Base-by-base conservation (phyloP, 2,888 invertebrate species). In the Scrobipalpa costella region DNA sequence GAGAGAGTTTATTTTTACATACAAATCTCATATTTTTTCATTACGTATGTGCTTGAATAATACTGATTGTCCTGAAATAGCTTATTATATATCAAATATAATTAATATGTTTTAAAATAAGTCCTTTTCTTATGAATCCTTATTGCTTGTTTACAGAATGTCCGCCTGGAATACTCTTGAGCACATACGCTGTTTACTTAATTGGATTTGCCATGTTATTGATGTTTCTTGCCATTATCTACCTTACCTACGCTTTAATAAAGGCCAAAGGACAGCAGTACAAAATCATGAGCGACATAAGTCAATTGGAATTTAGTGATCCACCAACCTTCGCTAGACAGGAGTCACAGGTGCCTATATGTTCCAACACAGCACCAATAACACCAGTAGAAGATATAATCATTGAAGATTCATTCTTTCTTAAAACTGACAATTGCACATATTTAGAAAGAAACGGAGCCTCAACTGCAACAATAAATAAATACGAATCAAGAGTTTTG, bases 181-280 rank as follows among this genome's bases (percentile, higher is more conserved):
- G 15, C 9, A 44, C 44, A 15, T 44, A 44, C 15, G 44, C 3
- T 15, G 7, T 44, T 15, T 44, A 44, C 15, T 44, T 44, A n/a
- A 44, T 44, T 7, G 44, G 44, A 44, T 44, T 44, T 44, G 44
- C 44, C n/a, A 44, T 44, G 44, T 15, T 44, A 6, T 5, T 44
- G n/a, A 44, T 44, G 44, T 44, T 44, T 6, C 9, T 44, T n/a
- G 44, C 44, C n/a, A 44, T 44, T n/a, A n/a, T 44, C 6, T 44
- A 44, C 15, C 44, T 44, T 15, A 44, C 44, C 44, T 44, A 44
- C 44, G 44, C 44, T 44, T 44, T 44, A 44, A 44, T 44, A 44
- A 44, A 44, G 15, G 44, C 44, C 7, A 44, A 15, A 44, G 15
- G 44, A 5, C 44, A 44, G 15, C 44, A 44, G 44, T 44, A 44